Percentiles rank a stretch among this genome's conserved stretches.
Conservation (phyloP, 2,888 invertebrate genomes). For the Chymomyza procnemis region DNA sequence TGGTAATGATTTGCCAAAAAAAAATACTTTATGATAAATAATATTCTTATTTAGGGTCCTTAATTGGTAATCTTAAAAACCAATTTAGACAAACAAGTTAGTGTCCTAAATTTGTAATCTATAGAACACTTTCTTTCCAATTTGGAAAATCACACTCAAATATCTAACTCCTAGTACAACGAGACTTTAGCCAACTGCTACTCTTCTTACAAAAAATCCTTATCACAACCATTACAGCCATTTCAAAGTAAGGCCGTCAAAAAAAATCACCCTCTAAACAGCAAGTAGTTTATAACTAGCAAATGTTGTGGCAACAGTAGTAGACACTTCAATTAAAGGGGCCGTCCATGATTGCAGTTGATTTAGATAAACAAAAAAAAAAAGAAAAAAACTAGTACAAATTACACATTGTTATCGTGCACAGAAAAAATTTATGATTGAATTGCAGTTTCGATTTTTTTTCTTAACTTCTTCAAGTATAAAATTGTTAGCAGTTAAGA, state of each 20-base stretch:
- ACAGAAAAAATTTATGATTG: constrained; percentile 54
- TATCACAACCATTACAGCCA: constrained; percentile 10
- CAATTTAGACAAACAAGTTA: too few species aligned
- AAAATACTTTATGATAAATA: too few species aligned
- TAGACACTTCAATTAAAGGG: constrained; percentile 8
- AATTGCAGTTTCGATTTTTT: constrained; percentile 40
- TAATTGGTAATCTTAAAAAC: too few species aligned
- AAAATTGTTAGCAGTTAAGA: constrained; percentile 22
- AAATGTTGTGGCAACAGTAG: neutral
- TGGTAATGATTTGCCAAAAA: too few species aligned
- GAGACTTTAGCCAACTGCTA: too few species aligned
- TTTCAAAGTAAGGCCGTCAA: too few species aligned
- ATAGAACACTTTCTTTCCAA: too few species aligned
- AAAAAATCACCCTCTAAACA: neutral
- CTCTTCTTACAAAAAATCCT: too few species aligned
- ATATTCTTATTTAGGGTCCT: too few species aligned
- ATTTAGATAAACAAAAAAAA: constrained; percentile 60
- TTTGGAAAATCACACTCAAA: too few species aligned
- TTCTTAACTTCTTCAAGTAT: constrained; percentile 18
- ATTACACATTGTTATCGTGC: constrained; percentile 61
- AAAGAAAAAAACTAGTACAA: constrained; percentile 46
- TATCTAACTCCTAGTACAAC: too few species aligned
- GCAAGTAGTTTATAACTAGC: neutral
- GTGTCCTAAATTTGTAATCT: too few species aligned
- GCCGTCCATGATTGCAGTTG: constrained; percentile 11